Evolutionary conservation across 2,113 vertebrate species (phyloP).

Genomic region (Puntigrus tetrazona): DNA sequence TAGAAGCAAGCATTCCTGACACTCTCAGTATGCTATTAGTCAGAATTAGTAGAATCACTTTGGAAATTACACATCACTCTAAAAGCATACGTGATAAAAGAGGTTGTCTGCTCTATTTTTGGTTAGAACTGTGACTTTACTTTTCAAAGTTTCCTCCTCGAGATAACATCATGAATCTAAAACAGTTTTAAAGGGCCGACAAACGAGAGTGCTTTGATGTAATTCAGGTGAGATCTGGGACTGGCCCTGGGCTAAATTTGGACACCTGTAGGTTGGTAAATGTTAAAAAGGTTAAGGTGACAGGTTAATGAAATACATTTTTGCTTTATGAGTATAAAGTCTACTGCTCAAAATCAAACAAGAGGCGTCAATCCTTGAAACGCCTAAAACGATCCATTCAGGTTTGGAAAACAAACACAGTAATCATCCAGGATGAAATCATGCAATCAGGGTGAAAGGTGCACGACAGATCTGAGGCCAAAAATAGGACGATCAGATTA

Average conservation of each 20-base stretch:
- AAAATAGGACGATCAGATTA: neutral
- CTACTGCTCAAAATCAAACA: neutral
- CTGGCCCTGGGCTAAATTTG: neutral
- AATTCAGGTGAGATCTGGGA: neutral
- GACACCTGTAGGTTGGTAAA: neutral
- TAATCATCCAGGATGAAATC: neutral
- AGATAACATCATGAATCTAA: neutral
- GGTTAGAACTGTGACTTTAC: neutral
- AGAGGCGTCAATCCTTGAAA: neutral
- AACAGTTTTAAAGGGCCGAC: neutral
- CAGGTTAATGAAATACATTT: neutral
- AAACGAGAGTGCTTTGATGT: constrained; percentile 23
- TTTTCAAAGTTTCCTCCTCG: constrained; percentile 9
- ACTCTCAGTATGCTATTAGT: neutral
- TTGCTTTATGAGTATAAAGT: neutral
- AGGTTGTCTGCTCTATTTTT: constrained; percentile 42
- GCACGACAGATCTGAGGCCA: neutral
- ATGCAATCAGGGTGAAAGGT: neutral
- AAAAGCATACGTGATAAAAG: neutral
- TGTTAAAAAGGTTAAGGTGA: neutral
- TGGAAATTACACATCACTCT: neutral
- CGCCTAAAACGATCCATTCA: neutral
- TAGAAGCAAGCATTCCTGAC: neutral
- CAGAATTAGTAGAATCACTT: neutral
- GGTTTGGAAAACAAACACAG: constrained; percentile 15